A percentile compares a stretch with the other conserved stretches of the same genome.
Conservation (phyloP, 2,113 vertebrate species). For the Serinus canaria region DNA sequence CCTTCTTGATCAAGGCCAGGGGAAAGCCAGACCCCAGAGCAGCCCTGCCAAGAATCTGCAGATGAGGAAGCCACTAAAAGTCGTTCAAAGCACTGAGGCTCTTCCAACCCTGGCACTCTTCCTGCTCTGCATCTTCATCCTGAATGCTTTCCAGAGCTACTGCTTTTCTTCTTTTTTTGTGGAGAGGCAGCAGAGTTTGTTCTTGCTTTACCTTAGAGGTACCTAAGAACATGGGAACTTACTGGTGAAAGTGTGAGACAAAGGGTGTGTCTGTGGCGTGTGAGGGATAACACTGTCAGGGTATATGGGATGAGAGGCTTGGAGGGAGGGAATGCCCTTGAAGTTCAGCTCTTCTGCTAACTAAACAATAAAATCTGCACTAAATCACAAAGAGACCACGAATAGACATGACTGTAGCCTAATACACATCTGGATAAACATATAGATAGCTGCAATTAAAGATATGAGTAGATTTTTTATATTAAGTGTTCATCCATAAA, state of each 20-base stretch:
- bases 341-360: background rate
- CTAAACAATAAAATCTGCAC: background rate
- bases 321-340: background rate
- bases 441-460: background rate
- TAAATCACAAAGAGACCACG: background rate
- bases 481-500: background rate
- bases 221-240: background rate
- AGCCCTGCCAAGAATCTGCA: background rate
- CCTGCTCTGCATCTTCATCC: background rate
- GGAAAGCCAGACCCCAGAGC: background rate
- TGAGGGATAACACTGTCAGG: fast-evolving
- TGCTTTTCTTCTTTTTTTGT: background rate
- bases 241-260: fast-evolving
- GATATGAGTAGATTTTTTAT: background rate
- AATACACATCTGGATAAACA: background rate
- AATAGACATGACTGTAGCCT: background rate
- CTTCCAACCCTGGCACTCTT: background rate
- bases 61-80: background rate
- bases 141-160: background rate
- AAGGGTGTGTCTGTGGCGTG: background rate
- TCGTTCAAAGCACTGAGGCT: background rate
- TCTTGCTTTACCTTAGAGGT: background rate
- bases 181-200: background rate
- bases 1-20: background rate
- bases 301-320: fast-evolving